Evolutionary conservation across 2,113 vertebrate species (phyloP).

Genomic region (Melierax canorus): DNA sequence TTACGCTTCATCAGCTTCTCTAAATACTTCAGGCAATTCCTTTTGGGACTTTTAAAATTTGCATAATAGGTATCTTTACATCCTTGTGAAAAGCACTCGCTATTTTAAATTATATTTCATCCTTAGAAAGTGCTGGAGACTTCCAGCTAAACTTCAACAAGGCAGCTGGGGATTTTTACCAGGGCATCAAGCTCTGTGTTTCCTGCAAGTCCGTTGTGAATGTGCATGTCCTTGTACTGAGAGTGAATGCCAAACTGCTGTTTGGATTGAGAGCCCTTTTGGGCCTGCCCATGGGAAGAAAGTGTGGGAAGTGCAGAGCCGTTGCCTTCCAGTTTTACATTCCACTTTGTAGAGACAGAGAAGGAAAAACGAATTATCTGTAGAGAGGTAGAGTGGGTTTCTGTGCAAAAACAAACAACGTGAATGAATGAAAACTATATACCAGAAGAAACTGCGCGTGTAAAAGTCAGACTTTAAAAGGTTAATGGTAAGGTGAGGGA

Average conservation of each 20-base stretch:
- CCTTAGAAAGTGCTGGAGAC: neutral
- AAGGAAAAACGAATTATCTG: neutral
- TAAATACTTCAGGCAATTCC: conserved; percentile 5
- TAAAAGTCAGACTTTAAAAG: neutral
- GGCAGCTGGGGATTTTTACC: neutral
- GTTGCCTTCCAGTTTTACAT: neutral
- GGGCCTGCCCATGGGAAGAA: neutral
- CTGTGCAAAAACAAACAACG: neutral
- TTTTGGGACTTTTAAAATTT: neutral
- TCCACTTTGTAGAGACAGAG: neutral
- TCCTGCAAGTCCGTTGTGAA: neutral
- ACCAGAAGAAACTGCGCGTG: rapidly evolving
- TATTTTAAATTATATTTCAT: neutral
- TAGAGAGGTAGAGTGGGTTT: neutral
- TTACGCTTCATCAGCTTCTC: conserved; percentile 1
- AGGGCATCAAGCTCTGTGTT: neutral
- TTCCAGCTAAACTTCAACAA: neutral
- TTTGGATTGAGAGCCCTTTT: neutral
- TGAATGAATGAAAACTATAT: neutral
- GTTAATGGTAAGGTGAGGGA: neutral
- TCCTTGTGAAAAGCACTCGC: neutral
- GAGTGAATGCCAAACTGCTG: neutral
- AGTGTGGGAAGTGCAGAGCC: neutral
- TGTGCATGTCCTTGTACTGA: neutral
- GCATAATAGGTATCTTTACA: conserved; percentile 22